These are phyloP conservation scores for Gallinago stenura DNA, from an alignment of 2,797 vertebrate genomes.

Conservation along the genomic window DNA sequence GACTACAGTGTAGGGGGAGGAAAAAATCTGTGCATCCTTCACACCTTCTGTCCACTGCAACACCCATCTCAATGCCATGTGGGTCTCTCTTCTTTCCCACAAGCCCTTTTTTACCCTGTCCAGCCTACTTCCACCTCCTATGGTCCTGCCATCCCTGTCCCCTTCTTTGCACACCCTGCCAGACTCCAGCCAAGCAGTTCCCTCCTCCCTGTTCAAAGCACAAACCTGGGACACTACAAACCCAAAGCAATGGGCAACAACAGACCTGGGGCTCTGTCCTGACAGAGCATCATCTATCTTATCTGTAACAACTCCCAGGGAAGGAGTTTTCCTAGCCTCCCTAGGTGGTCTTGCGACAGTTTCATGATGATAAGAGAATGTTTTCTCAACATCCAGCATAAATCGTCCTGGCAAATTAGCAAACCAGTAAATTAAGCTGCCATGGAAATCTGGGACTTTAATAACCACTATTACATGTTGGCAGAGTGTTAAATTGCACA, in stretches of 20 bases:
- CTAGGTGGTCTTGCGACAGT: slow-evolving; percentile 54
- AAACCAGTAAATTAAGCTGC: slow-evolving; percentile 59
- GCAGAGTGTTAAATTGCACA: slow-evolving; percentile 37
- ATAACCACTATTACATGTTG: slow-evolving; percentile 28
- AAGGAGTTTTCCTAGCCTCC: slow-evolving; percentile 13
- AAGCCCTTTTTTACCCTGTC: neutral
- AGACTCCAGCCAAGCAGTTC: neutral
- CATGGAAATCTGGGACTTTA: slow-evolving; percentile 26
- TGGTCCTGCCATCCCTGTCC: neutral
- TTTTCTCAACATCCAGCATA: slow-evolving; percentile 54
- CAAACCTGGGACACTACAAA: neutral
- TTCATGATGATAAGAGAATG: slow-evolving; percentile 31
- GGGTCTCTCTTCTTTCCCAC: neutral
- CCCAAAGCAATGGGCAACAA: neutral
- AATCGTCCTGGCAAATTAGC: slow-evolving; percentile 53
- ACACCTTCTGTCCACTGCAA: neutral
- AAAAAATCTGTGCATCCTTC: neutral
- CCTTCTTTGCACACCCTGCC: neutral
- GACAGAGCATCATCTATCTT: neutral
- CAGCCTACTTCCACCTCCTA: neutral
- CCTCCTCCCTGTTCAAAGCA: neutral
- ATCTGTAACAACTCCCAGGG: neutral
- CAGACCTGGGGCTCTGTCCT: neutral
- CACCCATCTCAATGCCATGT: accelerated
- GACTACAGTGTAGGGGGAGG: accelerated